Conservation (phyloP, 2,113 vertebrate genomes). For the Shinisaurus crocodilurus region DNA sequence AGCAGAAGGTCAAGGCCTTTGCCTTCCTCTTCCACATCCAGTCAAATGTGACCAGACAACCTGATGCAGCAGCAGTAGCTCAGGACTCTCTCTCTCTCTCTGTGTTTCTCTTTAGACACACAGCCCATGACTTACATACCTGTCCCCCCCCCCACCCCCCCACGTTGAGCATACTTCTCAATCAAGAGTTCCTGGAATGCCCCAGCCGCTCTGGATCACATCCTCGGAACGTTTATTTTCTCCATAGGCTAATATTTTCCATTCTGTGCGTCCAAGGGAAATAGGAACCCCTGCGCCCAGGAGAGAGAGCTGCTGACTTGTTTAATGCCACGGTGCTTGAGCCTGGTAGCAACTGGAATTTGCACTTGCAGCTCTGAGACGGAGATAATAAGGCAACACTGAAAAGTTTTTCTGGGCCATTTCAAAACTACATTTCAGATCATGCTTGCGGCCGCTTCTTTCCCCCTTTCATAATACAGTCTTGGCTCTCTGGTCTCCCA, state of each 20-base stretch:
- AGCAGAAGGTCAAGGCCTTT: not conserved
- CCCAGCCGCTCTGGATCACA: accelerated
- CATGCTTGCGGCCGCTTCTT: not conserved
- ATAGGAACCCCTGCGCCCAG: not conserved
- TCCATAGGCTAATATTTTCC: conserved; percentile 66
- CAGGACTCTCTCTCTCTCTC: conserved; percentile 19
- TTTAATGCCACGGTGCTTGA: accelerated
- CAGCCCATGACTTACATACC: conserved; percentile 29
- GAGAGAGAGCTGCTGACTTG: not conserved
- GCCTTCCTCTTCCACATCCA: conserved; percentile 11
- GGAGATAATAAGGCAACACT: not conserved
- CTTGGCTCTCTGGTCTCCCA: not conserved
- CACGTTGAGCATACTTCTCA: not conserved
- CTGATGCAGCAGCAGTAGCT: conserved; percentile 29
- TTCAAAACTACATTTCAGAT: not conserved
- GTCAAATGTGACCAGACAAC: not conserved
- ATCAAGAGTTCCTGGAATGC: not conserved
- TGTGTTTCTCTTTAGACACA: not conserved
- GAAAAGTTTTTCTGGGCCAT: not conserved
- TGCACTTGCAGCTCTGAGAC: accelerated
- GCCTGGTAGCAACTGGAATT: accelerated
- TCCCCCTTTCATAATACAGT: not conserved
- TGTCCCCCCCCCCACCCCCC: not conserved
- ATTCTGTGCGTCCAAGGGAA: conserved; percentile 30
- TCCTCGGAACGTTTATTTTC: not conserved